A percentile compares a stretch with the other conserved stretches of the same genome.
Conservation (phyloP, 2,797 vertebrate genomes). For the Rhodeus uyekii region DNA sequence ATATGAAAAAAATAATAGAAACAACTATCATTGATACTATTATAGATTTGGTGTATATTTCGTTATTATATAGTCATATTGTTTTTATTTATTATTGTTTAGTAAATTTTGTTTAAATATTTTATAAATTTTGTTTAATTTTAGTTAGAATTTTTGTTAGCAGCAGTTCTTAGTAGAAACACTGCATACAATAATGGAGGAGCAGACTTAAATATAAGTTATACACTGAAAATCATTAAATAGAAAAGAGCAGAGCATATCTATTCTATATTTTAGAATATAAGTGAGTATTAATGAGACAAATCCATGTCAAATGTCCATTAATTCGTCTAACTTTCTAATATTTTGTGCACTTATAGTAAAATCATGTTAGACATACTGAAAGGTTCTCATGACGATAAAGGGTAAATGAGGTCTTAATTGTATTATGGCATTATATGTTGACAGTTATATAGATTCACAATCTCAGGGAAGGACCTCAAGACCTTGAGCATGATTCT, state of each 20-base stretch:
- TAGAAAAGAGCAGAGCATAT: too few relatives aligned
- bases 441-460: slow-evolving; percentile 38
- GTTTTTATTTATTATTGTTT: too few relatives aligned
- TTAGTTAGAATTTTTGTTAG: too few relatives aligned
- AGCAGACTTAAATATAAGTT: neutral
- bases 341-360: slow-evolving; percentile 3
- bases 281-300: neutral
- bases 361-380: slow-evolving; percentile 9
- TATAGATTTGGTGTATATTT: too few relatives aligned
- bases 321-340: neutral
- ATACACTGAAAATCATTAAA: neutral
- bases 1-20: neutral
- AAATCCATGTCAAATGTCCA: neutral
- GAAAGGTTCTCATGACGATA: slow-evolving; percentile 14
- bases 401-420: slow-evolving; percentile 32
- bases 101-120: too few relatives aligned
- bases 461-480: slow-evolving; percentile 22
- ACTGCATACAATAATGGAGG: neutral
- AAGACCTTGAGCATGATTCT: slow-evolving; percentile 23
- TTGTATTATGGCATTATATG: slow-evolving; percentile 8
- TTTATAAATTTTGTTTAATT: too few relatives aligned
- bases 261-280: too few relatives aligned
- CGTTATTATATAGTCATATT: too few relatives aligned
- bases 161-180: too few relatives aligned
- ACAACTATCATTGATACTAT: too few relatives aligned